These are phyloP conservation scores for Sinocyclocheilus grahami DNA, from an alignment of 2,113 vertebrate species.

Conservation along the genomic window DNA sequence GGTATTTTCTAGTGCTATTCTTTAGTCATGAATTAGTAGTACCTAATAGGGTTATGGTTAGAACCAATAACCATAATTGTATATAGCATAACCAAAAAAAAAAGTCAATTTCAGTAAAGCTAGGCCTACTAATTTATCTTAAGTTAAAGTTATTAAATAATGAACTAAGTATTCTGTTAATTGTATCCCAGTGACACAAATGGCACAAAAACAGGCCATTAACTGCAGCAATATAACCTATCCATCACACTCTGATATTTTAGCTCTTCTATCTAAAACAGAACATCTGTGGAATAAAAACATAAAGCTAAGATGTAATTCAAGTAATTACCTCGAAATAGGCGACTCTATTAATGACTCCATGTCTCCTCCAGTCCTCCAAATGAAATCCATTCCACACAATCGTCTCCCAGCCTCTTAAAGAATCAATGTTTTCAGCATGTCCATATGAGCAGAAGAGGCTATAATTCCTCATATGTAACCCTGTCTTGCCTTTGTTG, in stretches of 20 bases:
- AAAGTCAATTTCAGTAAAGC: too few relatives aligned
- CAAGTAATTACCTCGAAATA: conserved; percentile 64
- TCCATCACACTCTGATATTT: background rate
- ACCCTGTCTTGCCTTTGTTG: background rate
- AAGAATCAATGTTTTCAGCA: conserved; percentile 4
- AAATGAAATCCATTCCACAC: conserved; percentile 7
- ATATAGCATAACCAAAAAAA: background rate
- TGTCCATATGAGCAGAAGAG: conserved; percentile 31
- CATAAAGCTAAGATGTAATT: background rate
- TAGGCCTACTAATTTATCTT: too few relatives aligned
- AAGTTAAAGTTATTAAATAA: background rate
- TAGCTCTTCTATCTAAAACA: background rate
- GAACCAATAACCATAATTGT: background rate
- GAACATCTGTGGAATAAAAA: background rate
- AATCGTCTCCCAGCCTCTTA: conserved; percentile 30
- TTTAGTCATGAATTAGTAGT: background rate
- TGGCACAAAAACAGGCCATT: background rate
- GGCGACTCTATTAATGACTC: conserved; percentile 56
- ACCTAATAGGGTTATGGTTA: background rate
- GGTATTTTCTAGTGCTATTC: background rate
- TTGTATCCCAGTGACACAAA: background rate
- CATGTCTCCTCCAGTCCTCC: conserved; percentile 35
- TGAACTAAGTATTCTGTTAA: background rate
- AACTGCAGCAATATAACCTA: too few relatives aligned
- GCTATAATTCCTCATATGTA: conserved; percentile 3